A percentile compares a stretch with the other conserved stretches of the same genome.
phyloP scores from a whole-genome alignment of 2,888 invertebrate species.

The Trichacis sp. region DNA sequence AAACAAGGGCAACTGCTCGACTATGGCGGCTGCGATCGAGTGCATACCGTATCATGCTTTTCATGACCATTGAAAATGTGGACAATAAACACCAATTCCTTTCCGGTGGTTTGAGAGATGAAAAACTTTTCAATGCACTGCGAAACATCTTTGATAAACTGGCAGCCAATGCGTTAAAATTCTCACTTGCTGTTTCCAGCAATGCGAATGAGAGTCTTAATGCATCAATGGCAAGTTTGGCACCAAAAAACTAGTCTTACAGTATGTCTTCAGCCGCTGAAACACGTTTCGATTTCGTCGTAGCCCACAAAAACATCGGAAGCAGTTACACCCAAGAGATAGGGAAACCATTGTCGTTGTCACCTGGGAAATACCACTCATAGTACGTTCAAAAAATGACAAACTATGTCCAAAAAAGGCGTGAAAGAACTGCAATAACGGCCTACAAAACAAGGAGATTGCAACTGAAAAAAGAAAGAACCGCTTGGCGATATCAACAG shows the following conservation, averaged over 20 bases:
- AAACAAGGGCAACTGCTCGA: too few species aligned
- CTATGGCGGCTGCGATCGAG: too few species aligned
- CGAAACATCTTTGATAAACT: too few species aligned
- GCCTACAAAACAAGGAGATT: constrained; percentile 22
- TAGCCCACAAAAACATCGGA: constrained; percentile 21
- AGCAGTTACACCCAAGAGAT: constrained; percentile 10
- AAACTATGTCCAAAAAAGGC: too few species aligned
- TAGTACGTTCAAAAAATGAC: too few species aligned
- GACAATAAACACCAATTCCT: too few species aligned
- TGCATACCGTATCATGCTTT: background rate
- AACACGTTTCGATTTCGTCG: constrained; percentile 6
- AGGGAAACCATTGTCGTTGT: background rate
- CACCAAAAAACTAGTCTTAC: constrained; percentile 17
- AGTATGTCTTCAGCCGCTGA: constrained; percentile 22
- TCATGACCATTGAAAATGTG: background rate
- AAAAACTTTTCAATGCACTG: too few species aligned
- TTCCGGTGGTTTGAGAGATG: too few species aligned
- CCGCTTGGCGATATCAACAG: constrained; percentile 18
- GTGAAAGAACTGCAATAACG: constrained; percentile 10
- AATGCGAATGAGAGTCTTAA: too few species aligned
- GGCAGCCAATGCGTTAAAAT: too few species aligned
- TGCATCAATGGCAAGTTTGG: constrained; percentile 10
- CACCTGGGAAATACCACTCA: constrained; percentile 2
- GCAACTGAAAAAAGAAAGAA: constrained; percentile 17
- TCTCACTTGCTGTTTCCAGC: too few species aligned